Conservation (phyloP, 1,140 invertebrate genomes). For the Cydia pomonella region DNA sequence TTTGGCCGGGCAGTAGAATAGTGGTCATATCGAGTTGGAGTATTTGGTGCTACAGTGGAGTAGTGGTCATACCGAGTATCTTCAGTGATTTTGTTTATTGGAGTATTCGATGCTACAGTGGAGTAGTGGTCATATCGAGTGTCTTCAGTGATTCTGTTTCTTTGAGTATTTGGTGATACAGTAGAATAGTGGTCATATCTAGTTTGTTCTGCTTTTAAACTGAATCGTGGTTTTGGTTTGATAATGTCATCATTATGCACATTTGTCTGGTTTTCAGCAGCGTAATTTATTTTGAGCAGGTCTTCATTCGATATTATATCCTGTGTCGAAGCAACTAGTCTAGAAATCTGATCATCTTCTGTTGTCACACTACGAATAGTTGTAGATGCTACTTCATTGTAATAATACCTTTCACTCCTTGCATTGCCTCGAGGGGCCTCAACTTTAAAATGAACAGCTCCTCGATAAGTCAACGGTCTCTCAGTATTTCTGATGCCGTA, state of each 20-base stretch:
- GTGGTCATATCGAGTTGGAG: constrained; percentile 37
- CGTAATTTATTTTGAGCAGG: constrained; percentile 80
- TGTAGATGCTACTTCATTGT: constrained; percentile 43
- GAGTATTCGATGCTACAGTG: constrained; percentile 36
- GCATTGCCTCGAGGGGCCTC: constrained; percentile 52
- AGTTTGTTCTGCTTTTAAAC: constrained; percentile 39
- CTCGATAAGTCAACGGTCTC: constrained; percentile 51
- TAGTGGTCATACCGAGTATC: constrained; percentile 38
- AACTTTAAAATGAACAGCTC: constrained; percentile 54
- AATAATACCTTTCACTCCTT: constrained; percentile 62
- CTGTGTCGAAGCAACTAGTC: constrained; percentile 79
- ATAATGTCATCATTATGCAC: constrained; percentile 60
- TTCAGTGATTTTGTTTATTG: constrained; percentile 51
- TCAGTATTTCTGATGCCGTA: constrained; percentile 52
- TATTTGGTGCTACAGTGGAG: constrained; percentile 34
- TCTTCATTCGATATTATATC: constrained; percentile 81
- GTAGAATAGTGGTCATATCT: constrained; percentile 35
- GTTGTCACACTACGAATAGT: constrained; percentile 43
- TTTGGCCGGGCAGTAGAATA: constrained; percentile 32
- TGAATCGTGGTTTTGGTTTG: constrained; percentile 53
- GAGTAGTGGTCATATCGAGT: constrained; percentile 36
- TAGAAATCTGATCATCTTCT: constrained; percentile 65
- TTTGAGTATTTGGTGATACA: constrained; percentile 37
- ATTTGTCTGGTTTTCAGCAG: constrained; percentile 64
- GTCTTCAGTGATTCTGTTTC: constrained; percentile 51